phyloP scores from a whole-genome alignment of 2,888 invertebrate species.

The Tubulanus polymorphus region DNA sequence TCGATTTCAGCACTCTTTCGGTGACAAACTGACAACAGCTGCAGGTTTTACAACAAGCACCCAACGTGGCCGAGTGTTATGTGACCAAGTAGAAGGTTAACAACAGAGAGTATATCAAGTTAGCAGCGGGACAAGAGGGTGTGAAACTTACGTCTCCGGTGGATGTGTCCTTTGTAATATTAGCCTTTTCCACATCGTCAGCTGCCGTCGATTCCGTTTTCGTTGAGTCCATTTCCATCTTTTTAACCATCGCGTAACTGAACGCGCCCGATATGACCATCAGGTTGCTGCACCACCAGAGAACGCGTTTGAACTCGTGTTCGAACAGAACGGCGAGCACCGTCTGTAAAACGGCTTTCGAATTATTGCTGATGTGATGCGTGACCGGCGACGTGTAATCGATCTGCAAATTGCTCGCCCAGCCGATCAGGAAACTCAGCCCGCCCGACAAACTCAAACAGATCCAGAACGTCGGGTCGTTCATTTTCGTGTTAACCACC shows the following conservation, averaged over 20 bases:
- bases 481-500: constrained; percentile 22
- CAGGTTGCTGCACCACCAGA: constrained; percentile 50
- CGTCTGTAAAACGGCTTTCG: constrained; percentile 50
- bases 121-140: too few species aligned
- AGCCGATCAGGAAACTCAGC: constrained; percentile 43
- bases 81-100: too few species aligned
- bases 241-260: constrained; percentile 36
- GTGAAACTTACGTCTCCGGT: too few species aligned
- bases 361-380: constrained; percentile 51
- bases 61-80: too few species aligned
- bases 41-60: too few species aligned
- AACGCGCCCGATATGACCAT: constrained; percentile 46
- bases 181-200: too few species aligned
- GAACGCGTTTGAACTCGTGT: constrained; percentile 36
- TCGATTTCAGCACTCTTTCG: too few species aligned
- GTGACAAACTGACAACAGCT: too few species aligned
- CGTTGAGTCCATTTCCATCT: too few species aligned
- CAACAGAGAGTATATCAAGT: too few species aligned
- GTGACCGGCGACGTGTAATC: constrained; percentile 50
- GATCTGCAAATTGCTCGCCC: constrained; percentile 50
- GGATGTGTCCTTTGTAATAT: too few species aligned
- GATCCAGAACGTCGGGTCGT: constrained; percentile 31
- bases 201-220: too few species aligned
- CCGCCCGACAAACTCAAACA: constrained; percentile 38
- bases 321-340: constrained; percentile 45